A percentile compares a stretch with the other conserved stretches of the same genome.
Evolutionary conservation across 2,113 vertebrate genomes (phyloP).

Genomic region (Antigone vipio): DNA sequence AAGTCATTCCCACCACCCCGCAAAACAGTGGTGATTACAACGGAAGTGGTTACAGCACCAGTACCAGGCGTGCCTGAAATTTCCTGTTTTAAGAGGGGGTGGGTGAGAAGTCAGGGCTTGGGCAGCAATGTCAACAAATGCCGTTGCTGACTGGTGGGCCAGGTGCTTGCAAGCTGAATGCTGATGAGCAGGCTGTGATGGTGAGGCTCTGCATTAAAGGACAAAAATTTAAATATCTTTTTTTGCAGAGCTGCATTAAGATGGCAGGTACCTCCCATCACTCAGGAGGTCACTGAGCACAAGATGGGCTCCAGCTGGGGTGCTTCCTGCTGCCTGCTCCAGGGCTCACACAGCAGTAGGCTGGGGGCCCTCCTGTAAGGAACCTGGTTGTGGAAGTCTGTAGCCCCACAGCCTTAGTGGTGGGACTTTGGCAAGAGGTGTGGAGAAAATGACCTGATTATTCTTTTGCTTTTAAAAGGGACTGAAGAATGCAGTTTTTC

Average conservation of each 20-base stretch:
- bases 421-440: background rate
- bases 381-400: background rate
- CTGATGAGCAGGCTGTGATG: background rate
- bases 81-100: background rate
- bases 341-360: fast-evolving
- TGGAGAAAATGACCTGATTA: background rate
- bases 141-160: fast-evolving
- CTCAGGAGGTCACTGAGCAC: background rate
- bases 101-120: background rate
- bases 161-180: background rate
- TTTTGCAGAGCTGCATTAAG: background rate
- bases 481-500: background rate
- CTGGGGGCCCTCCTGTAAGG: background rate
- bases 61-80: background rate
- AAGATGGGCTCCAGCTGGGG: fast-evolving
- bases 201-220: background rate
- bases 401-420: background rate
- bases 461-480: background rate
- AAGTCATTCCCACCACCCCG: background rate
- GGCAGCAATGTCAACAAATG: background rate
- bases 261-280: fast-evolving
- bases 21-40: background rate
- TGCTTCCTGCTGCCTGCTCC: background rate
- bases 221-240: background rate
- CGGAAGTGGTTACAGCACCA: background rate